Evolutionary conservation across 2,113 vertebrate genomes (phyloP).

Genomic region (Chiloscyllium plagiosum): DNA sequence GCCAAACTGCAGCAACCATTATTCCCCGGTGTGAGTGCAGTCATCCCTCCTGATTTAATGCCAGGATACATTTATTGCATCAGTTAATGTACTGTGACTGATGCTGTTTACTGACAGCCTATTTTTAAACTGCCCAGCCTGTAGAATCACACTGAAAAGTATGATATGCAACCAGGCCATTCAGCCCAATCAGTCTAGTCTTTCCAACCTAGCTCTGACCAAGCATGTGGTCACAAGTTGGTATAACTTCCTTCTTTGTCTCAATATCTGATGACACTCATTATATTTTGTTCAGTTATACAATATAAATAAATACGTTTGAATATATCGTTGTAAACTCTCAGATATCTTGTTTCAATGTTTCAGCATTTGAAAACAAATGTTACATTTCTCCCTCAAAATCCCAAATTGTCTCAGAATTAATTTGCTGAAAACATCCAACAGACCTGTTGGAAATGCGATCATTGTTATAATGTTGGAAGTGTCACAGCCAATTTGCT

Average conservation of each 20-base stretch:
- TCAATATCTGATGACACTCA: not conserved
- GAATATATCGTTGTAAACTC: not conserved
- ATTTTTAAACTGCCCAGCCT: not conserved
- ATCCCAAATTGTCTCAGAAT: not conserved
- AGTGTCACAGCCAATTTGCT: not conserved
- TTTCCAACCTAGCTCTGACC: not conserved
- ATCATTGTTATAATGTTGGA: not conserved
- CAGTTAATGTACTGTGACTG: slow-evolving; percentile 23
- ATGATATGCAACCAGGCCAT: not conserved
- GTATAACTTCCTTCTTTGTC: not conserved
- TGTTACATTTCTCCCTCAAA: not conserved
- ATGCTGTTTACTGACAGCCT: not conserved
- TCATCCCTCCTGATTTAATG: slow-evolving; percentile 15
- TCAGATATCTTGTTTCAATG: not conserved
- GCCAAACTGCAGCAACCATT: not conserved
- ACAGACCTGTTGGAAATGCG: not conserved
- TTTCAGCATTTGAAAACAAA: not conserved
- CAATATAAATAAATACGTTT: not conserved
- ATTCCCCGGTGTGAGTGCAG: not conserved
- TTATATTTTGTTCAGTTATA: not conserved
- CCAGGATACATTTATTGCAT: not conserved
- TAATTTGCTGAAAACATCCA: not conserved
- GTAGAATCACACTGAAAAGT: not conserved
- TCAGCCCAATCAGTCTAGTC: not conserved
- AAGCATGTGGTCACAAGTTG: not conserved